These are phyloP conservation scores for Chionis minor DNA, from an alignment of 2,113 vertebrate species.

Conservation along the genomic window DNA sequence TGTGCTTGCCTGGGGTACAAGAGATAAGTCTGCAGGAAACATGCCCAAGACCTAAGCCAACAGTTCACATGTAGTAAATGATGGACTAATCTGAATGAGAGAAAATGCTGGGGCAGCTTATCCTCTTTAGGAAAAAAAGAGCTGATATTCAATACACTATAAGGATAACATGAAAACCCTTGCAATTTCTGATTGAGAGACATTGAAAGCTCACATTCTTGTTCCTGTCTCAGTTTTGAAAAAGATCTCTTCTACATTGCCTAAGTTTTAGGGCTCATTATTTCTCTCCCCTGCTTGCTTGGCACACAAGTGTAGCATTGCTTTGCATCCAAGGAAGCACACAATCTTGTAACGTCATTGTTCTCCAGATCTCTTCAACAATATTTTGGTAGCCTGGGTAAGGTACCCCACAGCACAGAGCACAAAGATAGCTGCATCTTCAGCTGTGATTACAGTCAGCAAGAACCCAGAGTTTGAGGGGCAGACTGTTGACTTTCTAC, in stretches of 20 bases:
- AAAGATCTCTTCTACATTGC: neutral
- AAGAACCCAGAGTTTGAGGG: neutral
- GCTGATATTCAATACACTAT: neutral
- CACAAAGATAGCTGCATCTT: neutral
- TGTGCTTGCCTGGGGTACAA: neutral
- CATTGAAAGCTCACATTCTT: neutral
- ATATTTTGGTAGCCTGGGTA: neutral
- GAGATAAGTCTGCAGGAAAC: neutral
- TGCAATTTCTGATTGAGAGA: neutral
- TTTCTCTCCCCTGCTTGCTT: neutral
- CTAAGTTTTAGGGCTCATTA: neutral
- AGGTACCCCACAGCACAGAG: neutral
- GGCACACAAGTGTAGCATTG: neutral
- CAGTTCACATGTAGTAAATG: neutral
- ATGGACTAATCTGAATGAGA: neutral
- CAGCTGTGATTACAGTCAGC: neutral
- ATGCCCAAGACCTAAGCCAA: neutral
- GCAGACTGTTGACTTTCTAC: neutral
- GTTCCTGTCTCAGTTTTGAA: neutral
- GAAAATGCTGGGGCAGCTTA: neutral
- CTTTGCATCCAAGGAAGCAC: neutral
- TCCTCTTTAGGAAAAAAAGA: neutral
- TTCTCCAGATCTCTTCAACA: neutral
- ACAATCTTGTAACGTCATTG: rapidly evolving
- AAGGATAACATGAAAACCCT: neutral